These are phyloP conservation scores for Phrynocephalus vlangalii DNA, from an alignment of 2,797 vertebrate genomes.

Conservation along the genomic window DNA sequence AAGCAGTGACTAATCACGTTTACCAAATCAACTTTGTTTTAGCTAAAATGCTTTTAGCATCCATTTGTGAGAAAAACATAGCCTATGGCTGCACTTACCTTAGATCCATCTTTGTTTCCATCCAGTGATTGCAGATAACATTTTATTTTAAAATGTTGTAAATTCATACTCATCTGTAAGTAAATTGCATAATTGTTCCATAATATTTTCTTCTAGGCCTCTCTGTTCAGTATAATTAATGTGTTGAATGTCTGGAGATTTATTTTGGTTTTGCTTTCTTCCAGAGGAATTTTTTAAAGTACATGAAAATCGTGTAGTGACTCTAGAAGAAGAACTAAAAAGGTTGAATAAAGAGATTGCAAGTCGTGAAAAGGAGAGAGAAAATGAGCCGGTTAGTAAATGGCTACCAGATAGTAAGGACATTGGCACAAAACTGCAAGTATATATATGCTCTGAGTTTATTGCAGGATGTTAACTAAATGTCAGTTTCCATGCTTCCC, in stretches of 20 bases:
- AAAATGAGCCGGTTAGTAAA: conserved; percentile 86
- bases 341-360: conserved; percentile 87
- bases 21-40: too few species aligned
- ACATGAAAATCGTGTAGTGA: conserved; percentile 84
- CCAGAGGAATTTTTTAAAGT: conserved; percentile 86
- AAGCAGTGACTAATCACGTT: too few species aligned
- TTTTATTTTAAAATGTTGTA: too few species aligned
- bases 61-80: too few species aligned
- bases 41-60: too few species aligned
- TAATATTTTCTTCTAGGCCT: neutral
- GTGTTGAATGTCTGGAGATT: conserved; percentile 13
- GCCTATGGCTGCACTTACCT: too few species aligned
- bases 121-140: too few species aligned
- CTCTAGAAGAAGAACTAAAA: conserved; percentile 83
- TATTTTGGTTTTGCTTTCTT: neutral
- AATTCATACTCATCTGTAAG: too few species aligned
- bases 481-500: neutral
- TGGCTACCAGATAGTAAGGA: neutral
- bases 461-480: neutral
- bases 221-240: neutral
- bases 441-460: neutral
- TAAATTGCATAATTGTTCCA: neutral
- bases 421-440: neutral
- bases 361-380: conserved; percentile 88
- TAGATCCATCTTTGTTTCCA: too few species aligned